phyloP scores from a whole-genome alignment of 2,888 invertebrate genomes.

The Ichneumon xanthorius region DNA sequence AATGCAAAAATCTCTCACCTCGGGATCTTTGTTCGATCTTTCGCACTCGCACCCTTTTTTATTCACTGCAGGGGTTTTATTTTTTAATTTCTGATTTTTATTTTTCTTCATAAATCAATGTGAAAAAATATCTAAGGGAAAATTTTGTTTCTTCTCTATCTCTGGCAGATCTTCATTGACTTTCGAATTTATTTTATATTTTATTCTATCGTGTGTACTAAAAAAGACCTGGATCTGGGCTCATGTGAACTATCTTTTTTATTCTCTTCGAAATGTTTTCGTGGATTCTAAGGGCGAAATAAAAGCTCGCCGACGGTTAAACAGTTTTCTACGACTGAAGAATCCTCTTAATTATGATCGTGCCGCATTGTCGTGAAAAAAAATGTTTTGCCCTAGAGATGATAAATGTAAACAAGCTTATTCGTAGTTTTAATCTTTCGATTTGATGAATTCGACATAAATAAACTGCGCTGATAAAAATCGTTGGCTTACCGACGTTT shows the following conservation, averaged over 20 bases:
- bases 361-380: not conserved
- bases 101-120: slow-evolving; percentile 30
- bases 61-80: slow-evolving; percentile 58
- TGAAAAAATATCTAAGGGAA: slow-evolving; percentile 11
- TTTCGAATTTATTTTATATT: slow-evolving; percentile 10
- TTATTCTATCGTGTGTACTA: slow-evolving; percentile 43
- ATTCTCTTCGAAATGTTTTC: slow-evolving; percentile 18
- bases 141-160: slow-evolving; percentile 44
- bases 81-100: slow-evolving; percentile 41
- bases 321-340: not conserved
- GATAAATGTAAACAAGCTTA: not conserved
- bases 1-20: slow-evolving; percentile 59
- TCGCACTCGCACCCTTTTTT: slow-evolving; percentile 63
- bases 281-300: not conserved
- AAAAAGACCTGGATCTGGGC: slow-evolving; percentile 45
- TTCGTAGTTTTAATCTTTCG: not conserved
- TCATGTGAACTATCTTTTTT: slow-evolving; percentile 25
- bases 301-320: not conserved
- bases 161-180: slow-evolving; percentile 31
- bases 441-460: not conserved
- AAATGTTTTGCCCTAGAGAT: not conserved
- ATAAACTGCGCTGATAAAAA: not conserved
- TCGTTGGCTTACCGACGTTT: not conserved
- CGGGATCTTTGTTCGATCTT: slow-evolving; percentile 54
- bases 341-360: not conserved